These are phyloP conservation scores for Thunnus albacares DNA, from an alignment of 2,797 vertebrate genomes.

Conservation along the genomic window DNA sequence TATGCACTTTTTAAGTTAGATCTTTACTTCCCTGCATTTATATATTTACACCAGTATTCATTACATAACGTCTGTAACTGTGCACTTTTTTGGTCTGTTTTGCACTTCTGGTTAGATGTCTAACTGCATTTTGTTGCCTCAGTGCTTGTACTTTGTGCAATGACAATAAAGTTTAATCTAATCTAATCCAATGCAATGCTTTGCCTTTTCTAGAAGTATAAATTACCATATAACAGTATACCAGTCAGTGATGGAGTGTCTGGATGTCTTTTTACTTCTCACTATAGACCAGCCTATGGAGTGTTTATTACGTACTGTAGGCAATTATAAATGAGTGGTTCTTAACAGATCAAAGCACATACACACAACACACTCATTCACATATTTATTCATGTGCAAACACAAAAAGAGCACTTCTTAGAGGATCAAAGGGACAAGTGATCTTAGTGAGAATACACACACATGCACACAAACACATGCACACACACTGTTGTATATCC, in stretches of 20 bases:
- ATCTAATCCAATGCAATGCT: too few relatives aligned
- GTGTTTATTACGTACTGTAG: background rate
- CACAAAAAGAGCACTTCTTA: conserved; percentile 11
- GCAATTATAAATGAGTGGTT: conserved; percentile 6
- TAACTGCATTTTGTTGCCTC: too few relatives aligned
- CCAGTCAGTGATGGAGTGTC: conserved; percentile 1
- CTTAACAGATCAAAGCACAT: conserved; percentile 21
- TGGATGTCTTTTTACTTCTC: background rate
- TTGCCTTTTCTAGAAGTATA: background rate
- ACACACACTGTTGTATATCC: conserved; percentile 36
- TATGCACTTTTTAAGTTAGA: too few relatives aligned
- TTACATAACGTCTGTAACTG: too few relatives aligned
- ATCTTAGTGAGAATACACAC: conserved; percentile 26
- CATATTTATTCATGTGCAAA: background rate
- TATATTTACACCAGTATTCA: too few relatives aligned
- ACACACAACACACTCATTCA: conserved; percentile 10
- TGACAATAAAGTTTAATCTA: too few relatives aligned
- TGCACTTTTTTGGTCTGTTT: too few relatives aligned
- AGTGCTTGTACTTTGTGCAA: too few relatives aligned
- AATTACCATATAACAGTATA: conserved; percentile 13
- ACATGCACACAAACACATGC: conserved; percentile 11
- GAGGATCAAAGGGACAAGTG: conserved; percentile 37
- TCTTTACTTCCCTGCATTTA: too few relatives aligned
- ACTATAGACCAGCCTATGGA: conserved; percentile 1
- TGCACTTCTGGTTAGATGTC: too few relatives aligned